A percentile compares a stretch with the other conserved stretches of the same genome.
phyloP scores from a whole-genome alignment of 2,113 vertebrate genomes.

The Salvelinus namaycush region DNA sequence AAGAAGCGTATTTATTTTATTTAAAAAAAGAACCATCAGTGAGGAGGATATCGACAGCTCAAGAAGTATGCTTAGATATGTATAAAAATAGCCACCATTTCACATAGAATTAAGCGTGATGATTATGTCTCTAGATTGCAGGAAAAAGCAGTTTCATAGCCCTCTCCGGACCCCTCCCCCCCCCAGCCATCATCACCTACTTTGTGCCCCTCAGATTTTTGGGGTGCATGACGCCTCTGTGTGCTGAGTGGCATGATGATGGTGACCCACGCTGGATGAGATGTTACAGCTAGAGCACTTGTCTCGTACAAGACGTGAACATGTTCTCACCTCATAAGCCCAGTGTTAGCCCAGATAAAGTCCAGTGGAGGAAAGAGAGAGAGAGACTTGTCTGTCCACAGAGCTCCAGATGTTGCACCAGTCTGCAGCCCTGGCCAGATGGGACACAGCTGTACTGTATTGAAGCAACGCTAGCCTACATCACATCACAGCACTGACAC shows the following conservation, averaged over 20 bases:
- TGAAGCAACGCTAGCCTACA: slow-evolving; percentile 13
- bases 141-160: no score
- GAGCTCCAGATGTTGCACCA: slow-evolving; percentile 39
- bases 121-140: no score
- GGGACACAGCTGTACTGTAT: slow-evolving; percentile 38
- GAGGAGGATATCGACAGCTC: no score
- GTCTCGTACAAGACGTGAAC: slow-evolving; percentile 29
- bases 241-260: neutral
- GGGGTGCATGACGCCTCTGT: no score
- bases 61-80: no score
- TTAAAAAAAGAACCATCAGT: no score
- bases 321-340: slow-evolving; percentile 52
- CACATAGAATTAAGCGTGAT: no score
- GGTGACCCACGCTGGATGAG: neutral
- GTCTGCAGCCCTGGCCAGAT: slow-evolving; percentile 35
- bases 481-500: neutral
- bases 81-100: no score
- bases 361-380: slow-evolving; percentile 10
- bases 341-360: slow-evolving; percentile 28
- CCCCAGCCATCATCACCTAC: no score
- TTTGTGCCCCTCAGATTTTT: no score
- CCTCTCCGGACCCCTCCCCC: no score
- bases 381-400: slow-evolving; percentile 3
- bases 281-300: slow-evolving; percentile 1
- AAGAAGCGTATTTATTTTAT: no score